Conservation (phyloP, 2,888 invertebrate species). For the Cephus rjabovi region DNA sequence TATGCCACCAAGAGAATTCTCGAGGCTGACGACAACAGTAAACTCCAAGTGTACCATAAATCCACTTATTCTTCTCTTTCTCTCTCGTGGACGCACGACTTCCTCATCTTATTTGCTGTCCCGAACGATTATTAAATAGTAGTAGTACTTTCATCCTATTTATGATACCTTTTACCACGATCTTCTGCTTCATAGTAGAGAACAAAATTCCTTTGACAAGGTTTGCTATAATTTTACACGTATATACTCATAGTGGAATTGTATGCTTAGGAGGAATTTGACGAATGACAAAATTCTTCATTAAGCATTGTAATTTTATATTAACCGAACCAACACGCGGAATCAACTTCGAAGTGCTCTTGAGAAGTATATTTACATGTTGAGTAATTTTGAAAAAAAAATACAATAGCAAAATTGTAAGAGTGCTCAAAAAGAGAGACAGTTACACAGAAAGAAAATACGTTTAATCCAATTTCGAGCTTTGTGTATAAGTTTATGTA, state of each 20-base stretch:
- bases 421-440: background rate
- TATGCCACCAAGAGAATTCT: background rate
- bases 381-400: too few species aligned
- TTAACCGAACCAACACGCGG: too few species aligned
- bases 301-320: too few species aligned
- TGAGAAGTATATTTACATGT: too few species aligned
- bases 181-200: too few species aligned
- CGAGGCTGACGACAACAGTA: constrained; percentile 1
- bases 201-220: background rate
- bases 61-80: background rate
- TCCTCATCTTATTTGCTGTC: background rate
- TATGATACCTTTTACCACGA: background rate
- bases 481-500: background rate
- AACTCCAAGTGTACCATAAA: constrained; percentile 17
- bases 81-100: background rate
- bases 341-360: too few species aligned
- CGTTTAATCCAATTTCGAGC: background rate
- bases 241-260: background rate
- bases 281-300: too few species aligned
- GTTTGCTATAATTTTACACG: too few species aligned
- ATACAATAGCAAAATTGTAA: background rate
- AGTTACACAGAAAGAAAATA: background rate
- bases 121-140: background rate
- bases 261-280: background rate
- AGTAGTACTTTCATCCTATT: background rate